Evolutionary conservation across 2,113 vertebrate genomes (phyloP).

Genomic region (Setophaga kirtlandii): DNA sequence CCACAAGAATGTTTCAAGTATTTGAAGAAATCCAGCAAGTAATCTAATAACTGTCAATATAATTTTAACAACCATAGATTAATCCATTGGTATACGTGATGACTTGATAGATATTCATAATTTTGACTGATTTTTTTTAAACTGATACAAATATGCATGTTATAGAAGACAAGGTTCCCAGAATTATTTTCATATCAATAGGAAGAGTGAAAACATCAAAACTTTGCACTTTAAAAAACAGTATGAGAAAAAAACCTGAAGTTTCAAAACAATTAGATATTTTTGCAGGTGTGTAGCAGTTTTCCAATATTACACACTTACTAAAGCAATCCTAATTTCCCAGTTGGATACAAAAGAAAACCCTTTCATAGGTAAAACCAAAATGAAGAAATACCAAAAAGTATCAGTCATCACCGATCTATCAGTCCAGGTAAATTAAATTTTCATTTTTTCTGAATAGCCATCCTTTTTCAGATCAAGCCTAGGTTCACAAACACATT

Average conservation of each 20-base stretch:
- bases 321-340: not conserved
- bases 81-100: not conserved
- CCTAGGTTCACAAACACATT: not conserved
- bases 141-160: not conserved
- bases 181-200: not conserved
- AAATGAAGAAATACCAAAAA: not conserved
- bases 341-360: not conserved
- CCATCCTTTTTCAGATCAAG: not conserved
- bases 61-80: not conserved
- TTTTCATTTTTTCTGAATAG: not conserved
- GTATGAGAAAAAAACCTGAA: not conserved
- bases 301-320: not conserved
- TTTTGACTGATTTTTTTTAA: not conserved
- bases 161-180: not conserved
- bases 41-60: not conserved
- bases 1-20: not conserved
- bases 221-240: not conserved
- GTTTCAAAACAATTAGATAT: not conserved
- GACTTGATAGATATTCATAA: not conserved
- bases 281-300: not conserved
- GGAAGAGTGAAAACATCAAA: not conserved
- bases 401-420: not conserved
- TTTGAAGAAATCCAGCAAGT: not conserved
- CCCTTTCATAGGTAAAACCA: not conserved
- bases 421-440: not conserved